Base-by-base conservation (phyloP, 1,140 invertebrate genomes). In the Lysiphlebus fabarum region DNA sequence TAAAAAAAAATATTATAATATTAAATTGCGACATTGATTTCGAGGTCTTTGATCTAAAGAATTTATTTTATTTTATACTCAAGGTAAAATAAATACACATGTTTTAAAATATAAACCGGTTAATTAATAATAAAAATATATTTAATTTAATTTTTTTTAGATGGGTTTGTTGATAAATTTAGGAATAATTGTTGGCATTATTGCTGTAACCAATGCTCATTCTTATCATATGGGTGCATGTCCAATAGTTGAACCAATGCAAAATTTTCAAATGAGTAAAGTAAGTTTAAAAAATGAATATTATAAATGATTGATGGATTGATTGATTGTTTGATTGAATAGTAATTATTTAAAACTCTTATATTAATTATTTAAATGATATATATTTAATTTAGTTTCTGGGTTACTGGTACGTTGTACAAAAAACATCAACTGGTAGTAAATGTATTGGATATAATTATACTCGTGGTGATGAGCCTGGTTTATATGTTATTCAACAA, bases 401-500 rank as follows among this genome's bases (percentile, higher is more conserved):
- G 43, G 90, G 90, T 0, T 68, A 87, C 12, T 92, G 90, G 91
- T 90, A 89, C 71, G 91, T 90, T 0, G 86, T 92, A 12, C 87
- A 92, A 73, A 92, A 92, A 75, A 91, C 90, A 3, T 88, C 88
- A 7, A 92, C 91, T 0, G 86, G 85, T 0, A 91, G 88, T 41
- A 82, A 85, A 62, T 93, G 91, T 70, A 84, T 92, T 61, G 85
- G 84, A 4, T 90, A 92, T 70, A 91, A 92, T 70, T 90, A 90
- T 69, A 88, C 85, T 0, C 79, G 78, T 54, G 84, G 83, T 0
- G 81, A 85, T 4, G 87, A 90, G 65, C 87, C 87, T 0, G 83
- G 84, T 0, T 82, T 84, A 63, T 90, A 89, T 65, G 68, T 83
- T 43, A 70, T 92, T 36, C 84, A 88, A 57, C 90, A 93, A 72